These are phyloP conservation scores for Drosophila baimaii DNA, from an alignment of 1,140 invertebrate genomes.

Conservation along the genomic window DNA sequence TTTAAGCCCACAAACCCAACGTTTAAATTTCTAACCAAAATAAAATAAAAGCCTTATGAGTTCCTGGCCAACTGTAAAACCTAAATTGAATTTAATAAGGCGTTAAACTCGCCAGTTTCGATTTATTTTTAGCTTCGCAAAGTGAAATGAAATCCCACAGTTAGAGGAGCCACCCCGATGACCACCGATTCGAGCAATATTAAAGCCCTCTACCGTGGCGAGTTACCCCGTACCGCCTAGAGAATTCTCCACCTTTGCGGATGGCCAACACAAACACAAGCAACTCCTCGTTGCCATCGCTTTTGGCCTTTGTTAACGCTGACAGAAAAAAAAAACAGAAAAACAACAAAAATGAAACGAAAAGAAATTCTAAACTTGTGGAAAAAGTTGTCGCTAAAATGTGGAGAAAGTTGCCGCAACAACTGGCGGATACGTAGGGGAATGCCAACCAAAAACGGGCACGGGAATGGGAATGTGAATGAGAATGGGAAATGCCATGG, in stretches of 20 bases:
- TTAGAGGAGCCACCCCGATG: constrained; percentile 6
- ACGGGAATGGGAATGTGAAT: constrained; percentile 13
- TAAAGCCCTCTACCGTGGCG: constrained; percentile 19
- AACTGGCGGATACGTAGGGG: constrained; percentile 57
- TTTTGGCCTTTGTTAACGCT: constrained; percentile 79
- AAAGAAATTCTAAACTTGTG: constrained; percentile 75
- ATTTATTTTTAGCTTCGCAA: constrained; percentile 33
- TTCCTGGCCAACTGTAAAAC: background rate
- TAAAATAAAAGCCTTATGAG: background rate
- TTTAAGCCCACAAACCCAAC: no score
- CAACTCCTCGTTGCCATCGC: constrained; percentile 58
- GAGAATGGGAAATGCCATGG: constrained; percentile 12
- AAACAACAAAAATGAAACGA: constrained; percentile 49
- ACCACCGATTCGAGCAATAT: constrained; percentile 12
- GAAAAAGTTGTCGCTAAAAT: constrained; percentile 81
- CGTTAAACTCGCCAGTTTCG: constrained; percentile 24
- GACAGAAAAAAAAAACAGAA: constrained; percentile 39
- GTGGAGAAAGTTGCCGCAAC: constrained; percentile 78
- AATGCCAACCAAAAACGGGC: constrained; percentile 37
- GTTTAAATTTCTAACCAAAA: background rate
- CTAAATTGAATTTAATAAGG: constrained; percentile 31
- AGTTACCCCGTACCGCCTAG: constrained; percentile 38
- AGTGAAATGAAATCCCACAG: constrained; percentile 30
- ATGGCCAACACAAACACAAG: constrained; percentile 72
- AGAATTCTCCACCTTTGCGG: constrained; percentile 61